Base-by-base conservation (phyloP, 2,113 vertebrate species). In the Hiodon tergisus region DNA sequence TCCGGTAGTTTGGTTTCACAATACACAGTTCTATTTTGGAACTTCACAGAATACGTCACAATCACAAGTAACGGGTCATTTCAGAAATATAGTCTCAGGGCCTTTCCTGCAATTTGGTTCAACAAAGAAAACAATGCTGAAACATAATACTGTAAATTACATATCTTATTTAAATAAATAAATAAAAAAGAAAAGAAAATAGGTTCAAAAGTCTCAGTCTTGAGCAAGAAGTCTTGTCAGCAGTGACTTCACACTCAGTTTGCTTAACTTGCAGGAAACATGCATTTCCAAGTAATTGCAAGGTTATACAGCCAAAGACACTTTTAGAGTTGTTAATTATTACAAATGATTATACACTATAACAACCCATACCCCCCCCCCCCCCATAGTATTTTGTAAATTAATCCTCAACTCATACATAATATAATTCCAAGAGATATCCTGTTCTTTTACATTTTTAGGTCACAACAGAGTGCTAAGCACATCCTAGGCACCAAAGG, bases 121-220 rank as follows among this genome's bases (percentile, higher is more conserved):
- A n/a, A 58, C 31, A 51, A 57, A 57, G 53, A 31, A 46, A 10
- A 47, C 63, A 17, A 66, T 8, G 52, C 52, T 74, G 72, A 74
- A 65, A 76, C 75, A 31, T 31, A 71, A 70, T 53, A 55, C 51
- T 48, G 75, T 59, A 61, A 55, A 76, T 31, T 55, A 71, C 51
- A 62, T 50, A 71, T 61, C 46, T 73, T 84, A 85, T 86, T 86
- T 82, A 88, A 77, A 88, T 81, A 88, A 87, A 87, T 83, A 85
- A 88, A 73, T 69, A 50, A 50, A 16, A 73, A 31, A 31, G 31
- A 31, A 31, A 31, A 31, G 31, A 31, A 31, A 31, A 31, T 31
- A 31, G 31, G 31, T 80, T 59, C 73, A 84, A 76, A 83, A 76
- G 76, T 78, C 55, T 58, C 16, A 6, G 14, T 78, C 77, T 85